Percentiles rank a stretch among this genome's conserved stretches.
These are phyloP conservation scores for Cichladusa arquata DNA, from an alignment of 2,113 vertebrate genomes.

Conservation along the genomic window DNA sequence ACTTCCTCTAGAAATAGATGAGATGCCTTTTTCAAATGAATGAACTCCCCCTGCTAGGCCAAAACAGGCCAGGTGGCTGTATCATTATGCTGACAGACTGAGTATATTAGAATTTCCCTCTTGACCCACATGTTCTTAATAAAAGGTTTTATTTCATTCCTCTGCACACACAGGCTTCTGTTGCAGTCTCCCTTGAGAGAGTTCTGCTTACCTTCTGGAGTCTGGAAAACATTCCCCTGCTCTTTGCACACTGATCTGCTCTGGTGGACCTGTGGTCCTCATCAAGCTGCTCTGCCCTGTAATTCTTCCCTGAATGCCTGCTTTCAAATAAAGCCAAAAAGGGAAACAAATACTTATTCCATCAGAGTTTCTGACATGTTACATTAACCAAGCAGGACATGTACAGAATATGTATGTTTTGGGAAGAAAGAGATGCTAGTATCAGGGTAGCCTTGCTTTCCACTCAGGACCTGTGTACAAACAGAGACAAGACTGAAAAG, in stretches of 20 bases:
- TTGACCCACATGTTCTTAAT: slow-evolving; percentile 21
- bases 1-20: slow-evolving; percentile 3
- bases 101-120: not conserved
- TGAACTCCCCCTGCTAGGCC: not conserved
- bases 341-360: not conserved
- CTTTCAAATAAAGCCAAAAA: slow-evolving; percentile 64
- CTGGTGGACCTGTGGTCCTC: not conserved
- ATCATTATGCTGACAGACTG: not conserved
- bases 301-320: slow-evolving; percentile 47
- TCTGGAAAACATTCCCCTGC: slow-evolving; percentile 21
- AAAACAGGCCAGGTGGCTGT: not conserved
- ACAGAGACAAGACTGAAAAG: not conserved
- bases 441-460: slow-evolving; percentile 1
- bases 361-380: not conserved
- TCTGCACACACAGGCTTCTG: not conserved
- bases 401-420: not conserved
- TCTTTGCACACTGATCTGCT: not conserved
- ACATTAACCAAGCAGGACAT: not conserved
- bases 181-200: not conserved
- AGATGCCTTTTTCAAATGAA: not conserved
- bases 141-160: slow-evolving; percentile 40
- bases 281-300: slow-evolving; percentile 11
- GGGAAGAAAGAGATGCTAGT: not conserved
- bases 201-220: not conserved
- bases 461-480: not conserved